phyloP scores from a whole-genome alignment of 2,888 invertebrate species.

The Calliscelio sp. region DNA sequence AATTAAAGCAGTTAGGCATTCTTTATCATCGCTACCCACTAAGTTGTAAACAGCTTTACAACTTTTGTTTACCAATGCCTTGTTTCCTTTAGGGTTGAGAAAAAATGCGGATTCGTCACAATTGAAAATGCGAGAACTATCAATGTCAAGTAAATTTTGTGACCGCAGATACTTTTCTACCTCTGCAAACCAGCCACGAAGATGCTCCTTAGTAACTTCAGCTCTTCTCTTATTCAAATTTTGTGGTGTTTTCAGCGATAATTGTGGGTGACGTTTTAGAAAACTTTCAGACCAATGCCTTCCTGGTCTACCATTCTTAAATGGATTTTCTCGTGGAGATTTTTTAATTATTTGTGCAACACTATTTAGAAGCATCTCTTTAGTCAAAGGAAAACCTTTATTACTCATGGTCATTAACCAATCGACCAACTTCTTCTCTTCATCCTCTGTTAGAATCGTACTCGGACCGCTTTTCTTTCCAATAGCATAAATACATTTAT shows the following conservation, averaged over 20 bases:
- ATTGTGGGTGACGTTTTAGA: conserved; percentile 66
- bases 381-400: conserved; percentile 30
- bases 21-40: conserved; percentile 37
- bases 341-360: conserved; percentile 3
- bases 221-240: conserved; percentile 73
- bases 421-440: background rate
- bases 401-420: background rate
- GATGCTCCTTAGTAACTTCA: conserved; percentile 74
- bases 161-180: conserved; percentile 72
- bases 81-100: conserved; percentile 76
- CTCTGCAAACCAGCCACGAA: conserved; percentile 75
- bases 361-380: conserved; percentile 4
- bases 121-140: conserved; percentile 78
- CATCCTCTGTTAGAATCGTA: background rate
- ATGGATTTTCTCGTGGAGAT: conserved; percentile 42
- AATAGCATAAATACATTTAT: conserved; percentile 24
- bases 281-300: conserved; percentile 70
- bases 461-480: conserved; percentile 32
- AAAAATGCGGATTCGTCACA: conserved; percentile 71
- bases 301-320: conserved; percentile 66
- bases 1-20: conserved; percentile 48
- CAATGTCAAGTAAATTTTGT: conserved; percentile 71
- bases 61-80: conserved; percentile 80
- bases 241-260: conserved; percentile 75
- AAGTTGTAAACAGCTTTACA: conserved; percentile 57